Conservation (phyloP, 1,140 invertebrate species). For the Hesperophylax magnus region DNA sequence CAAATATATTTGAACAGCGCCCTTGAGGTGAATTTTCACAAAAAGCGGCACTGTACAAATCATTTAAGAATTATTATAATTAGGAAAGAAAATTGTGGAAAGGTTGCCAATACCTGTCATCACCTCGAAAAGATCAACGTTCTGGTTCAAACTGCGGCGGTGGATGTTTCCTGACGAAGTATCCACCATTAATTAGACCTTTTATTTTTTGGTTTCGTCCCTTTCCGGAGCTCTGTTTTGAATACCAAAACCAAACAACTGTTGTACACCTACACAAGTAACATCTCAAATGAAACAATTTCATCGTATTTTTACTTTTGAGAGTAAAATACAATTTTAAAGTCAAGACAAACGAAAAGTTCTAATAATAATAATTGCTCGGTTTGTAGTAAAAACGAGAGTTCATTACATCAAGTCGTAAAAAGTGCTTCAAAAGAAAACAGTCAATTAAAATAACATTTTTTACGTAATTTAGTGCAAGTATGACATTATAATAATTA, state of each 20-base stretch:
- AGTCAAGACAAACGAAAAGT: no score
- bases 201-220: neutral
- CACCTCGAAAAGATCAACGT: neutral
- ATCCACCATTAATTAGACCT: constrained; percentile 16
- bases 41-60: no score
- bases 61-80: no score
- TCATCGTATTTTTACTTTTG: no score
- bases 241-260: constrained; percentile 26
- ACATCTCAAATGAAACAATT: neutral
- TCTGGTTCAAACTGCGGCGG: constrained; percentile 5
- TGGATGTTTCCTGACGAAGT: constrained; percentile 20
- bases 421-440: neutral
- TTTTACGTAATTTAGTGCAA: neutral
- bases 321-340: no score
- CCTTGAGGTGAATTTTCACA: no score
- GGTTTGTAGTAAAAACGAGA: no score
- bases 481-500: neutral
- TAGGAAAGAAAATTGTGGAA: neutral
- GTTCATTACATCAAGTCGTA: no score
- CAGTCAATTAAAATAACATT: neutral
- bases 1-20: no score
- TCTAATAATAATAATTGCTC: no score
- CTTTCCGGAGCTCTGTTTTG: constrained; percentile 8
- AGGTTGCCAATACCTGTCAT: neutral
- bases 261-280: neutral